Base-by-base conservation (phyloP, 2,888 invertebrate species). In the Sympetrum striolatum region DNA sequence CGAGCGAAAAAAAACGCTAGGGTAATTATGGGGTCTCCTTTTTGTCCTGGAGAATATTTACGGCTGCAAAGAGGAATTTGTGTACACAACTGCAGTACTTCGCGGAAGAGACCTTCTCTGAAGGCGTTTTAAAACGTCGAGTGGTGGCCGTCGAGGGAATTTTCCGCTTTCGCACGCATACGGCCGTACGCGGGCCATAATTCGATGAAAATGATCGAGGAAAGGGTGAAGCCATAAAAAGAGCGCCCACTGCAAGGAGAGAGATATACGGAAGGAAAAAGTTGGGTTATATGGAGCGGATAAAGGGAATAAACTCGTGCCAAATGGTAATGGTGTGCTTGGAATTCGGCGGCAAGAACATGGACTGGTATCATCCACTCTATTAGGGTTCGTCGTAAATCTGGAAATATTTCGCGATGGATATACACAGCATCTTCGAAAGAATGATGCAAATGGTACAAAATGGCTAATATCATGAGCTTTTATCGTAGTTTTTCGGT, bases 121-220 rank as follows among this genome's bases (percentile, higher is more conserved):
- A 60, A 53, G 86, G 58, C 60, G 60, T 86, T 37, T n/a, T 60
- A 60, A 86, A 58, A 60, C 31, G 60, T 60, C 64, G 60, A 86
- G 86, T 64, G 39, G 37, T 35, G 31, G n/a, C 31, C 86, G 39
- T 10, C 37, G 8, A 4, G 37, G 80, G 39, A 80, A 12, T 53
- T n/a, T 58, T 58, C 31, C 81, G 10, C 82, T 37, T 10, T 14
- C 15, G 31, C 73, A 31, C 73, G 22, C 73, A 25, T 39, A 60
- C 86, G 12, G 35, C 58, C n/a, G n/a, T 14, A 37, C 60, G 25
- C 15, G 60, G 5, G 37, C 64, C 37, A 86, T 86, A 86, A 86
- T 86, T 86, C 86, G 37, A 60, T 86, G 60, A n/a, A 6, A 64
- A 60, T 86, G 86, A 86, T 86, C 86, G 86, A 60, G 60, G 37